Percentiles rank a stretch among this genome's conserved stretches.
Conservation (phyloP, 2,888 invertebrate species). For the Drosophila falleni region DNA sequence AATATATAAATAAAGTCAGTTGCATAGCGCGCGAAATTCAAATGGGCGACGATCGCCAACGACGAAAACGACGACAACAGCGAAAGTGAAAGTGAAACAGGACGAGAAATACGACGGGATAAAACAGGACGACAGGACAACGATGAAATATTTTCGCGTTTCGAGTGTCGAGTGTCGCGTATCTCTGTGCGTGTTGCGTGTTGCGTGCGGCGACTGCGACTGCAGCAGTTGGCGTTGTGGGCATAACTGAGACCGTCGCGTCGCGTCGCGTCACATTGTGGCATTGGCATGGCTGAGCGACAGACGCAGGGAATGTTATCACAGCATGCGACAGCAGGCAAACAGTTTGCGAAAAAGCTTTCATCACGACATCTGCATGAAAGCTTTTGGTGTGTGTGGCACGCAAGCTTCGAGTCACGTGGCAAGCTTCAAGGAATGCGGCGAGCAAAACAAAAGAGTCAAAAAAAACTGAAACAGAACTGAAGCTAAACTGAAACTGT, state of each 20-base stretch:
- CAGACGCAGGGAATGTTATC: slow-evolving; percentile 36
- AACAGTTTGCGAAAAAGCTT: slow-evolving; percentile 29
- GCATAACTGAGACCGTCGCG: slow-evolving; percentile 64
- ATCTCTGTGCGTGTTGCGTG: slow-evolving; percentile 56
- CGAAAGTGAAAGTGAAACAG: neutral
- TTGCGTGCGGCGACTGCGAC: slow-evolving; percentile 61
- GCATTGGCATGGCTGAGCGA: slow-evolving; percentile 13
- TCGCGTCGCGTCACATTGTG: slow-evolving; percentile 42
- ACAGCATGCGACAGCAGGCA: slow-evolving; percentile 63
- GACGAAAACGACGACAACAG: neutral
- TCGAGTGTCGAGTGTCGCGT: slow-evolving; percentile 28
- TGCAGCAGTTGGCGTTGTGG: slow-evolving; percentile 74
- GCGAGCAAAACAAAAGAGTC: slow-evolving; percentile 68
- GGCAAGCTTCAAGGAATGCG: slow-evolving; percentile 51
- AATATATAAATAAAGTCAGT: slow-evolving; percentile 12
- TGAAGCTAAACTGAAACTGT: neutral
- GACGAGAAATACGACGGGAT: slow-evolving; percentile 8
- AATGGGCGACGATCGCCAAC: slow-evolving; percentile 43
- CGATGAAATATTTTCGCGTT: neutral
- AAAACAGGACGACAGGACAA: slow-evolving; percentile 17
- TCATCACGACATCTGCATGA: slow-evolving; percentile 56
- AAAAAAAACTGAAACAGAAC: slow-evolving; percentile 5
- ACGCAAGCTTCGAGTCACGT: slow-evolving; percentile 58
- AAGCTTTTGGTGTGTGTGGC: slow-evolving; percentile 58
- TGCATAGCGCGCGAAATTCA: slow-evolving; percentile 49